Conservation (phyloP, 1,140 invertebrate genomes). For the Brachionus asplanchnoidis region DNA sequence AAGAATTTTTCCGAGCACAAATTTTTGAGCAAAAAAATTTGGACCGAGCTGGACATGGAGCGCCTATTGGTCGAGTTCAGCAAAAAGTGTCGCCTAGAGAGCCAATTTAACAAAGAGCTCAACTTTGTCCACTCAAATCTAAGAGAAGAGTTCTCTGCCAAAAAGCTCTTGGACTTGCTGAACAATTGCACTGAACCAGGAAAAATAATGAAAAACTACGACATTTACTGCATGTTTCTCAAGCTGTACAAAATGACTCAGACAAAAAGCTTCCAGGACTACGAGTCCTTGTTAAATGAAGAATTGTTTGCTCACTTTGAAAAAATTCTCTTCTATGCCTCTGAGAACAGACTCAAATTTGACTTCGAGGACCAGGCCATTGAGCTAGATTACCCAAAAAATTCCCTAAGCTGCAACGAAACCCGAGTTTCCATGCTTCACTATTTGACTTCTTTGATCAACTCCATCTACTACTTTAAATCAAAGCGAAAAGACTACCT, state of each 20-base stretch:
- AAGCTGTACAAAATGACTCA: neutral
- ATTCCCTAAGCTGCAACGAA: neutral
- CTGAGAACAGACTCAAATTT: neutral
- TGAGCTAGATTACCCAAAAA: neutral
- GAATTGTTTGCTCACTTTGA: neutral
- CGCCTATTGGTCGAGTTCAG: neutral
- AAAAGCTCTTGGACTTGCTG: neutral
- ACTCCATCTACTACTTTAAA: neutral
- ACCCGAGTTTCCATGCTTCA: neutral
- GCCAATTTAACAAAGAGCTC: neutral
- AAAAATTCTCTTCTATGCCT: neutral
- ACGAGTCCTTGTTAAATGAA: neutral
- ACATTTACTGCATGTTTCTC: neutral
- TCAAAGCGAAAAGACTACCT: neutral
- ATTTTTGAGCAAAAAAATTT: neutral
- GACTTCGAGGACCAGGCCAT: neutral
- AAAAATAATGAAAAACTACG: conserved; percentile 4
- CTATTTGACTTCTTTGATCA: neutral
- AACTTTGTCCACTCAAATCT: neutral
- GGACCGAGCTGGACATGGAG: neutral
- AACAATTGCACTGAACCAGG: neutral
- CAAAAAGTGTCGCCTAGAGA: neutral
- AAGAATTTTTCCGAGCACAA: neutral
- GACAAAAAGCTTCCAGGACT: neutral
- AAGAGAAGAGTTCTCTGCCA: neutral